These are phyloP conservation scores for Heterodera schachtii DNA, from an alignment of 1,140 invertebrate species.

Conservation along the genomic window DNA sequence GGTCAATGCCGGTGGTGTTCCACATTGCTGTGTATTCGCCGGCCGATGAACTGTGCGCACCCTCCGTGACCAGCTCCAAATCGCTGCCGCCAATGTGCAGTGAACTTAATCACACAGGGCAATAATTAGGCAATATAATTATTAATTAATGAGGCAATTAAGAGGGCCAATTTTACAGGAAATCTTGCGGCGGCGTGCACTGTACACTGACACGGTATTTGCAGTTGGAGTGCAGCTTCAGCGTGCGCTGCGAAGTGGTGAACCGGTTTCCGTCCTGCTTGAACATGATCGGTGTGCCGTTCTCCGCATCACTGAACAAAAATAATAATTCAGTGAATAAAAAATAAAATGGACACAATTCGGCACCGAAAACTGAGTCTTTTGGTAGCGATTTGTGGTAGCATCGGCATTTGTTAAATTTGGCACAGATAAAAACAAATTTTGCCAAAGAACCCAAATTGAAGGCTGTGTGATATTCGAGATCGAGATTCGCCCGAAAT, in stretches of 20 bases:
- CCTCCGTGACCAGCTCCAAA: slow-evolving; percentile 41
- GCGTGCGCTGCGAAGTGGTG: slow-evolving; percentile 33
- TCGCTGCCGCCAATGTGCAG: slow-evolving; percentile 48
- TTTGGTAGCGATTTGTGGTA: no score
- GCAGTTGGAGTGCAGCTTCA: slow-evolving; percentile 34
- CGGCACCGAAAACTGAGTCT: neutral
- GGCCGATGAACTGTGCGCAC: neutral
- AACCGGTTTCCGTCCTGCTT: slow-evolving; percentile 41
- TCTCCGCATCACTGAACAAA: slow-evolving; percentile 37
- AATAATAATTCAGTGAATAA: neutral
- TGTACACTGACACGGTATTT: slow-evolving; percentile 42
- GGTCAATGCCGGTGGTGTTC: slow-evolving; percentile 51
- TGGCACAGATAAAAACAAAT: no score
- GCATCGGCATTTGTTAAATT: no score
- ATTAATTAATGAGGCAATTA: neutral
- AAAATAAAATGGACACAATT: neutral
- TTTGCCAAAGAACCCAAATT: no score
- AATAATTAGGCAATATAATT: neutral
- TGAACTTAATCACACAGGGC: slow-evolving; percentile 15
- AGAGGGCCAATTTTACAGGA: slow-evolving; percentile 27
- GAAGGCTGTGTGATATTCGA: no score
- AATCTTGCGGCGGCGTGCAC: slow-evolving; percentile 34
- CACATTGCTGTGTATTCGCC: slow-evolving; percentile 48
- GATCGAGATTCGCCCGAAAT: no score
- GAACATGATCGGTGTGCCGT: slow-evolving; percentile 28